phyloP scores from a whole-genome alignment of 2,888 invertebrate species.

The Pinctada fucata region DNA sequence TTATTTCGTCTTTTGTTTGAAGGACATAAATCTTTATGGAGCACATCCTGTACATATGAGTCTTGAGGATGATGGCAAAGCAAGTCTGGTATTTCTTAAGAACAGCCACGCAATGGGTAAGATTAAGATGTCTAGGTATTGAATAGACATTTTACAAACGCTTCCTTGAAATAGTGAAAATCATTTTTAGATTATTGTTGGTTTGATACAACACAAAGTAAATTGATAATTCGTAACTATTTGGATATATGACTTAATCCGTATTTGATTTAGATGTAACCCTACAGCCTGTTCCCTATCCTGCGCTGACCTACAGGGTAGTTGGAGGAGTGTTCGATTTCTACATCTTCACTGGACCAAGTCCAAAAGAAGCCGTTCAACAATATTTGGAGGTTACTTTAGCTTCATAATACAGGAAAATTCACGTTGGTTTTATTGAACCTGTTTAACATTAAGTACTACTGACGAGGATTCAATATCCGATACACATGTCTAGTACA shows the following conservation, averaged over 20 bases:
- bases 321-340: slow-evolving; percentile 90
- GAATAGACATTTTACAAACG: too few relatives aligned
- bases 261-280: slow-evolving; percentile 80
- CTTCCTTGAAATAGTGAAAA: too few relatives aligned
- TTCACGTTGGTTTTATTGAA: too few relatives aligned
- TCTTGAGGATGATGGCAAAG: slow-evolving; percentile 81
- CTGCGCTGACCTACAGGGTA: slow-evolving; percentile 88
- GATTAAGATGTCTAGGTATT: slow-evolving; percentile 3
- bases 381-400: slow-evolving; percentile 66
- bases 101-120: slow-evolving; percentile 81
- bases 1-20: too few relatives aligned
- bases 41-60: slow-evolving; percentile 89
- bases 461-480: too few relatives aligned
- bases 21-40: slow-evolving; percentile 84
- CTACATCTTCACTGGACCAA: slow-evolving; percentile 86
- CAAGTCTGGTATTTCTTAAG: slow-evolving; percentile 85
- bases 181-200: too few relatives aligned
- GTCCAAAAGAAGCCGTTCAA: slow-evolving; percentile 80
- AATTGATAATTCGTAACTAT: too few relatives aligned
- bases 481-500: too few relatives aligned
- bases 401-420: too few relatives aligned
- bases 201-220: too few relatives aligned
- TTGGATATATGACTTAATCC: too few relatives aligned
- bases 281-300: slow-evolving; percentile 87
- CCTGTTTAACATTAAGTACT: too few relatives aligned